Evolutionary conservation across 2,888 invertebrate genomes (phyloP).

Genomic region (Dromius quadrimaculatus): DNA sequence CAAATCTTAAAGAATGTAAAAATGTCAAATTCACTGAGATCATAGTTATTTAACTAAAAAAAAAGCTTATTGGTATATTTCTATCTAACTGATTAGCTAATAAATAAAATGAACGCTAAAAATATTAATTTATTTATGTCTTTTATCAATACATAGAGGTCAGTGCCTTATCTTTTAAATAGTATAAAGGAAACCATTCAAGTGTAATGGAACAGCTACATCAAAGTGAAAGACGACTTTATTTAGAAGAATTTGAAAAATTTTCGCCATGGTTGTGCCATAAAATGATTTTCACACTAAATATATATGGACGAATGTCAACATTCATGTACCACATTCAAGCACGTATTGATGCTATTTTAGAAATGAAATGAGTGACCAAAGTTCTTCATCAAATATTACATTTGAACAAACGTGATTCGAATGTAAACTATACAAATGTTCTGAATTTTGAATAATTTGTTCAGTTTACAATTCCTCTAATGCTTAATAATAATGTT

Average conservation of each 20-base stretch:
- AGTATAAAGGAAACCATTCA: slow-evolving; percentile 15
- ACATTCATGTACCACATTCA: slow-evolving; percentile 16
- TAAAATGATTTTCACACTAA: slow-evolving; percentile 21
- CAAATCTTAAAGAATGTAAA: no score
- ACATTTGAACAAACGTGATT: slow-evolving; percentile 19
- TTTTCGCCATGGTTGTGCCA: background rate
- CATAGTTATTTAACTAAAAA: no score
- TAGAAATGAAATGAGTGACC: slow-evolving; percentile 4
- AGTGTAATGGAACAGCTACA: slow-evolving; percentile 13
- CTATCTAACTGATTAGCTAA: no score
- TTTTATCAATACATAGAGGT: slow-evolving; percentile 6
- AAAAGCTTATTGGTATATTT: no score
- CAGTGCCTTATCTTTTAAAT: slow-evolving; percentile 10
- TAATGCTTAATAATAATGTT: no score
- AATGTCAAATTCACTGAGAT: no score
- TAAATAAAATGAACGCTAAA: no score
- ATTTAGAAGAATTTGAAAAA: slow-evolving; percentile 7
- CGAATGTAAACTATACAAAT: slow-evolving; percentile 22
- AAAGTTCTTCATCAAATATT: slow-evolving; percentile 18
- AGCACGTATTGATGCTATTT: slow-evolving; percentile 23
- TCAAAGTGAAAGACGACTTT: slow-evolving; percentile 2
- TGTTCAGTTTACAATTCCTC: no score
- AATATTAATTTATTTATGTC: no score
- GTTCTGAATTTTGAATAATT: no score
- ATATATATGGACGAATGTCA: slow-evolving; percentile 3